Evolutionary conservation across 2,888 invertebrate genomes (phyloP), one percentile per base, ranked within the genome.

Genomic region (Euspilapteryx auroguttella): DNA sequence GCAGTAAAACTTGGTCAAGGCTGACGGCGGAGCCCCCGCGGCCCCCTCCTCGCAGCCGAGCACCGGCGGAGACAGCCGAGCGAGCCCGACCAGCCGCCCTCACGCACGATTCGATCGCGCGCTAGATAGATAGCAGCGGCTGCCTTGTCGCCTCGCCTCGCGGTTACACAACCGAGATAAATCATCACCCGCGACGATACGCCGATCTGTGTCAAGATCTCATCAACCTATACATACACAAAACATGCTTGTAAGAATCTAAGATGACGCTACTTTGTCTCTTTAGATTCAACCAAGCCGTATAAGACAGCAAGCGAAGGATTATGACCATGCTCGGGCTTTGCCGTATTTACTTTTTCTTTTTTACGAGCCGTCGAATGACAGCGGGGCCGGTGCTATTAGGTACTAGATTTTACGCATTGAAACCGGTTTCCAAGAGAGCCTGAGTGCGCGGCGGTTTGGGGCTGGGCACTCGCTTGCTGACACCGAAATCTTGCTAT

Each of bases 1-100:
- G 61, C 57, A 54, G 62, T 68, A 66, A 73, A 76, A 76, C 75
- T 73, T 71, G 73, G 71, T 73, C 75, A 71, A 71, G 73, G 73
- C 66, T 68, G 63, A 45, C 52, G 42, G 45, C 54, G 44, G 49
- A 55, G 49, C 54, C n/a, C 53, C 48, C 40, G 41, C 45, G 48
- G 40, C 45, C 39, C 44, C 44, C 35, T 44, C 25, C 47, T 39
- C 37, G 42, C 35, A 35, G 39, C 46, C 62, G 59, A 59, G 34
- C 43, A 40, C 36, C 37, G 39, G 44, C 69, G 65, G 49, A 46
- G 44, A 37, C 37, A 37, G 38, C 64, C 68, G 71, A 65, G 49
- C 45, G 42, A 42, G 39, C 34, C 56, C 65, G 68, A 64, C 41
- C 42, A 35, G 14, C 37, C 37, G 43, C 43, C 45, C 46, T 49